Conservation (phyloP, 2,113 vertebrate species). For the Trogon melanurus region DNA sequence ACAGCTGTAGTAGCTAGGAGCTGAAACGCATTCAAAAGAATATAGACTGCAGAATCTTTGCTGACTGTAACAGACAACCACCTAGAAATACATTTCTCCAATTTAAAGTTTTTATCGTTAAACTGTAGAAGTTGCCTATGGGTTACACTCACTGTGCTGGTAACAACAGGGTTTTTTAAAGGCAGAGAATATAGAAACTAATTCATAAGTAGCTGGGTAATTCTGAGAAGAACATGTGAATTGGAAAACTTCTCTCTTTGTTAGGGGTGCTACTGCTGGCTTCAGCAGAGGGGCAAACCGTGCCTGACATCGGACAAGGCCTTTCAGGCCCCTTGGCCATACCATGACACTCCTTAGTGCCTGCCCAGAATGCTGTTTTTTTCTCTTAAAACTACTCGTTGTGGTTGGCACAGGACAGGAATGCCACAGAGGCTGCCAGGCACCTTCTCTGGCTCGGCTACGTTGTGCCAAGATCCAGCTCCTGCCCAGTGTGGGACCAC, state of each 20-base stretch:
- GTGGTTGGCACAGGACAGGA: not conserved
- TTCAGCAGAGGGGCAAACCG: not conserved
- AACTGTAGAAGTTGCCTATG: not conserved
- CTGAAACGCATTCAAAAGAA: not conserved
- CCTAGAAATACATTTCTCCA: not conserved
- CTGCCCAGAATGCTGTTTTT: rapidly evolving
- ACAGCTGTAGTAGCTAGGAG: not conserved
- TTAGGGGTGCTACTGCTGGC: not conserved
- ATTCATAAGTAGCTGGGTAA: not conserved
- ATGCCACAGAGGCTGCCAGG: not conserved
- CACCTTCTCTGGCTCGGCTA: not conserved
- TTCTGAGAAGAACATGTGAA: not conserved
- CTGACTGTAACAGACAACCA: not conserved
- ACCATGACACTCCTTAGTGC: not conserved
- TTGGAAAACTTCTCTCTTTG: not conserved
- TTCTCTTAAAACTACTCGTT: not conserved
- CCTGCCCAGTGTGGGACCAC: not conserved
- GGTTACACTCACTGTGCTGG: not conserved
- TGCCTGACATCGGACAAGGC: too few relatives aligned
- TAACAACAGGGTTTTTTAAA: not conserved
- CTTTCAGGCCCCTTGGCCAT: not conserved
- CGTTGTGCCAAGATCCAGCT: rapidly evolving
- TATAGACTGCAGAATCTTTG: not conserved
- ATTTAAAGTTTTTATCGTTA: not conserved
- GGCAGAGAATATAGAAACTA: not conserved